Evolutionary conservation across 2,888 invertebrate genomes (phyloP), one percentile per base, ranked within the genome.

Genomic region (Tachina fera): DNA sequence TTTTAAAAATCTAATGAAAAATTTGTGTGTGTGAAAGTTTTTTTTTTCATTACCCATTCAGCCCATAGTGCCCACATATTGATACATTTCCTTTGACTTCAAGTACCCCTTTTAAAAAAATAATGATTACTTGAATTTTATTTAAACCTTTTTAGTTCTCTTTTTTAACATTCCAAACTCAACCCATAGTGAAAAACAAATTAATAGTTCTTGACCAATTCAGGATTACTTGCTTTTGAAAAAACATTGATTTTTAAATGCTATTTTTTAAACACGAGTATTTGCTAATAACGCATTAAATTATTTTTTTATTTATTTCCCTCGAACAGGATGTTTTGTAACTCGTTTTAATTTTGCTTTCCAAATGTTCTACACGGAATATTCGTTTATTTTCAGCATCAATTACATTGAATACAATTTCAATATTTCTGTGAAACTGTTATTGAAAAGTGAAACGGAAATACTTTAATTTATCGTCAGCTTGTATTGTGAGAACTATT

Each of bases 371-470:
- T 16, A 47, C 1, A 13, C 51, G 22, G 45, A 39, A 31, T 31
- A 19, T 53, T 70, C 14, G 47, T 56, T 39, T 75, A 39, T 70
- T 61, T 61, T 10, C 9, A 61, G 61, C 47, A 67, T 47, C 51
- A 45, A 47, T 60, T 74, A 13, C 68, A 75, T 68, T 65, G 22
- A 22, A 41, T 58, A 56, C 41, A 22, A 22, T 72, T 65, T 22
- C 9, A 11, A 39, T 65, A 43, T 74, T 58, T 16, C 31, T 41
- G n/a, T 47, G 41, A 68, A 75, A 61, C 45, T 45, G 39, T 70
- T 75, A 53, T 68, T 61, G 53, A 61, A 75, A 75, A 75, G 31
- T 81, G 75, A 81, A 83, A 78, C 83, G 77, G 83, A 83, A 83
- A 83, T 83, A 72, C 41, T 72, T 16, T 11, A 16, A 13, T 19